Evolutionary conservation across 2,113 vertebrate species (phyloP), one percentile per base, ranked within the genome.

Genomic region (Sceloporus tristichus): DNA sequence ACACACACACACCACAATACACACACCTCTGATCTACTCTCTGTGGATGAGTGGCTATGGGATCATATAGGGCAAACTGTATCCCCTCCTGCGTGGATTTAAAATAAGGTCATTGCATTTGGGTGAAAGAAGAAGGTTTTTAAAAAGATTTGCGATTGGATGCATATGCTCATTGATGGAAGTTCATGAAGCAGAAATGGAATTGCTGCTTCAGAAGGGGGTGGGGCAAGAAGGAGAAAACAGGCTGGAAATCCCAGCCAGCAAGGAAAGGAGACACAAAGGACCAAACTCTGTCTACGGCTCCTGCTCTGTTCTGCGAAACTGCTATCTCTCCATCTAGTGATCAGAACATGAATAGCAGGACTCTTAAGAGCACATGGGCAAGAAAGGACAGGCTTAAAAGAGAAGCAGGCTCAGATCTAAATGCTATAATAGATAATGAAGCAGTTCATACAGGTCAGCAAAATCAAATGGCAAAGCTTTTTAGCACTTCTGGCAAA

Each of bases 241-340:
- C 0, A 68, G 25, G 70, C n/a, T 48, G 87, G 78, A 87, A 82
- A 82, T 53, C 38, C 54, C 5, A 0, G 40, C 27, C 65, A 54
- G 84, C 54, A n/a, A 38, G 89, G 71, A 86, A 62, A 76, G 77
- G 76, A 82, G 89, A 78, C 66, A 80, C 79, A 82, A 79, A 79
- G 81, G 48, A 21, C 70, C 3, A 5, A 16, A 25, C 42, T 80
- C 23, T 79, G 87, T 82, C 77, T 10, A 48, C 66, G 29, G 56
- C 29, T 59, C 59, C 0, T 34, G 87, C 71, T 86, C 38, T 1
- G 53, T 70, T 84, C 82, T 91, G 40, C 19, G 0, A 91, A 95
- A 62, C 94, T 92, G 89, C 88, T 90, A 34, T 93, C 93, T 95
- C 94, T 90, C 94, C 94, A 94, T 94, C 94, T 94, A 94, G 94